phyloP scores from a whole-genome alignment of 2,797 vertebrate genomes.

The Champsocephalus gunnari region DNA sequence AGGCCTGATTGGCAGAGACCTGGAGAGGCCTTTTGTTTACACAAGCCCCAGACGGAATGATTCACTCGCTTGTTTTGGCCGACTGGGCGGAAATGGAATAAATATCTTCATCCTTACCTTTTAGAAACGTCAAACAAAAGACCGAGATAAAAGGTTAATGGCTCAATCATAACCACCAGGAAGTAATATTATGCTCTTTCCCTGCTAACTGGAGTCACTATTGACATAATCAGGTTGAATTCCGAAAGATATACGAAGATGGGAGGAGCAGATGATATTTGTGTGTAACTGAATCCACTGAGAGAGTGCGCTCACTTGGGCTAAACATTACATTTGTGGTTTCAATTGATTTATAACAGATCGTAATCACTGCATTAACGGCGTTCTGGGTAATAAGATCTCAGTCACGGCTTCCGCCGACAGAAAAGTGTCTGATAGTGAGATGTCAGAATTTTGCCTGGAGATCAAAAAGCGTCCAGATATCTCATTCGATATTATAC shows the following conservation, averaged over 20 bases:
- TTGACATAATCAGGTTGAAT: conserved; percentile 81
- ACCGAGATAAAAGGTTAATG: conserved; percentile 86
- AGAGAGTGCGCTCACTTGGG: conserved; percentile 75
- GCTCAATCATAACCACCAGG: conserved; percentile 82
- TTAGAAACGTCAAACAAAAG: conserved; percentile 87
- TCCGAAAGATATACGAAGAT: conserved; percentile 76
- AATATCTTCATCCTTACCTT: conserved; percentile 88
- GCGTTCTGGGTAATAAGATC: conserved; percentile 82
- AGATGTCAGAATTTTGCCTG: conserved; percentile 75
- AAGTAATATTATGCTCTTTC: conserved; percentile 82
- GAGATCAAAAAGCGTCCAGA: conserved; percentile 69
- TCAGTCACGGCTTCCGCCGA: conserved; percentile 76
- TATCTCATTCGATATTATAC: conserved; percentile 71
- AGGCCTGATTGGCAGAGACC: conserved; percentile 91
- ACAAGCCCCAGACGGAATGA: conserved; percentile 81
- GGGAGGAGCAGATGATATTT: conserved; percentile 64
- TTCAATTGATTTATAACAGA: conserved; percentile 84
- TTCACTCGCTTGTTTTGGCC: conserved; percentile 88
- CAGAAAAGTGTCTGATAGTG: conserved; percentile 66
- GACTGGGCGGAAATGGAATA: conserved; percentile 88
- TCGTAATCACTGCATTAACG: conserved; percentile 85
- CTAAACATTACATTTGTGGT: conserved; percentile 83
- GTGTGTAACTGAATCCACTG: conserved; percentile 80
- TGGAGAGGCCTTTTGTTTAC: conserved; percentile 83
- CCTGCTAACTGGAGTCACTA: conserved; percentile 71